Evolutionary conservation across 2,113 vertebrate genomes (phyloP).

Genomic region (Leptocoma aspasia): DNA sequence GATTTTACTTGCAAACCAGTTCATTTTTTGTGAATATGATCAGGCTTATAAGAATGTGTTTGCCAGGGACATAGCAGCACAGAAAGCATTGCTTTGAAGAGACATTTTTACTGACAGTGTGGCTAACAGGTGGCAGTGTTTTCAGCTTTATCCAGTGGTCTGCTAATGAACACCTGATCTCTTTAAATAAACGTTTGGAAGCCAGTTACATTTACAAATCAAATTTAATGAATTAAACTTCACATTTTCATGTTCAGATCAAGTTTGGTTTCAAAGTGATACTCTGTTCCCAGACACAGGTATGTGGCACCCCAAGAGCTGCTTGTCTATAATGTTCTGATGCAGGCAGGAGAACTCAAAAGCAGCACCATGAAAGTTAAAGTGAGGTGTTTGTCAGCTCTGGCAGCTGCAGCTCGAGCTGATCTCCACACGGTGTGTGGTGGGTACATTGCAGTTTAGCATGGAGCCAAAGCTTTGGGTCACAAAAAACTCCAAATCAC

Average conservation of each 20-base stretch:
- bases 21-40: neutral
- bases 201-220: neutral
- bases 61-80: accelerated
- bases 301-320: too few relatives aligned
- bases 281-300: neutral
- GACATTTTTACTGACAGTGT: neutral
- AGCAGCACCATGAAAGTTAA: neutral
- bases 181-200: neutral
- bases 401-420: neutral
- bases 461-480: neutral
- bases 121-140: neutral
- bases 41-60: neutral
- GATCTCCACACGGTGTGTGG: neutral
- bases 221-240: neutral
- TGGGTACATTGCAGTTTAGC: neutral
- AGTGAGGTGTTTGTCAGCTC: neutral
- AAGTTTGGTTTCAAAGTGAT: neutral
- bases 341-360: neutral
- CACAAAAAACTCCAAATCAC: neutral
- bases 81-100: neutral
- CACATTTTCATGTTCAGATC: neutral
- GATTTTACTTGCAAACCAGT: neutral
- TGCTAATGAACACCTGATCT: neutral
- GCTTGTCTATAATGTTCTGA: neutral
- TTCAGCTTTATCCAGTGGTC: neutral